Conservation (phyloP, 2,797 vertebrate species). For the Muscicapa comitata region DNA sequence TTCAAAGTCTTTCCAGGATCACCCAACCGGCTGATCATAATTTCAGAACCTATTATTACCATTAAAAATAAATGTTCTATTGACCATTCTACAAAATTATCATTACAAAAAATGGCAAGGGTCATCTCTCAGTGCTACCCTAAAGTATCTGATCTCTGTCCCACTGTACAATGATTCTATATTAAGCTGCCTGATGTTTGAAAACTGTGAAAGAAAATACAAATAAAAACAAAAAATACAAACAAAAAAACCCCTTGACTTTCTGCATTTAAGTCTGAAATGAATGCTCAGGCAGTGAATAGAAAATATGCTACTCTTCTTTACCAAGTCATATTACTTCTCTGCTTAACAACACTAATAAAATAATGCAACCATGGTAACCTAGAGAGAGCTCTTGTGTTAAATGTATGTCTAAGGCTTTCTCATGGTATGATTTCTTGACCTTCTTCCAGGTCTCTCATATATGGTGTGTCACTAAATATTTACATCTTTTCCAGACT, state of each 20-base stretch:
- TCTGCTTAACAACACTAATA: not conserved
- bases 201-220: not conserved
- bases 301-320: not conserved
- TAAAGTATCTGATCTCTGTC: not conserved
- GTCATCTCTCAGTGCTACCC: not conserved
- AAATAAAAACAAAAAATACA: not conserved
- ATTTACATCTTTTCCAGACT: constrained; percentile 14
- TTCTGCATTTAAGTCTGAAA: not conserved
- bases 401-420: not conserved
- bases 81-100: not conserved
- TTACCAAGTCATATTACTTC: not conserved
- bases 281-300: not conserved
- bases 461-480: not conserved
- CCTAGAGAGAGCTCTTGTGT: not conserved
- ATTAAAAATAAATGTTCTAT: not conserved
- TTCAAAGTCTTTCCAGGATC: not conserved
- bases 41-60: not conserved
- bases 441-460: not conserved
- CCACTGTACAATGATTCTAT: not conserved
- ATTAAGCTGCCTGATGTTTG: not conserved
- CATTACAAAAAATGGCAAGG: not conserved
- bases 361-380: constrained; percentile 9
- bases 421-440: not conserved
- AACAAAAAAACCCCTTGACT: not conserved
- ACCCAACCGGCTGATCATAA: not conserved